phyloP scores from a whole-genome alignment of 2,888 invertebrate genomes.

The Tipula lateralis region DNA sequence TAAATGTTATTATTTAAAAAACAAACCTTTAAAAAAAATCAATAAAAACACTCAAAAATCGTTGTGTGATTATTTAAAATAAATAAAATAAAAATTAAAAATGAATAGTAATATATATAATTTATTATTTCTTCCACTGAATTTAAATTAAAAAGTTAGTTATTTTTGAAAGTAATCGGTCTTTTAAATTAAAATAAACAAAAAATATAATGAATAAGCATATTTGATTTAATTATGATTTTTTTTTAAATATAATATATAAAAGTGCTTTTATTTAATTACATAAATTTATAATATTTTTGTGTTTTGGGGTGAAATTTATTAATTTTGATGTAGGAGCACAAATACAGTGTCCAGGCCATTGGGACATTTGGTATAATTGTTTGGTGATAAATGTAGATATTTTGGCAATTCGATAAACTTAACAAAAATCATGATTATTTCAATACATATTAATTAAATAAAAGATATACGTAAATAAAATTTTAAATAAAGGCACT shows the following conservation, averaged over 20 bases:
- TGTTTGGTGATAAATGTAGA: neutral
- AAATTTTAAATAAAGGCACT: conserved; percentile 16
- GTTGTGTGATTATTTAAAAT: conserved; percentile 1
- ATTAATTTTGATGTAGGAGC: neutral
- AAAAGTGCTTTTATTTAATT: conserved; percentile 11
- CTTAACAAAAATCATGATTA: neutral
- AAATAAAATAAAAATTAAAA: neutral
- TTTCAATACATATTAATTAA: neutral
- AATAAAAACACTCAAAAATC: neutral
- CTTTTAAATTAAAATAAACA: neutral
- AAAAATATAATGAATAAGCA: neutral
- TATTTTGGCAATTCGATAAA: neutral
- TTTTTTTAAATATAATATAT: neutral
- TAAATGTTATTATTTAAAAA: conserved; percentile 7
- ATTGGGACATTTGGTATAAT: neutral
- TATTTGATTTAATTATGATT: neutral
- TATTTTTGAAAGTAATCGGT: neutral
- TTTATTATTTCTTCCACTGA: conserved; percentile 24
- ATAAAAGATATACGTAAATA: neutral
- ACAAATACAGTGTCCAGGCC: neutral
- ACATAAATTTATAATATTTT: neutral
- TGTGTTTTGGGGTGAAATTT: neutral
- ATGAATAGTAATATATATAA: neutral
- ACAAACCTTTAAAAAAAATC: neutral
- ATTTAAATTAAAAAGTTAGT: neutral